Evolutionary conservation across 2,888 invertebrate species (phyloP).

Genomic region (Resseliella maxima): DNA sequence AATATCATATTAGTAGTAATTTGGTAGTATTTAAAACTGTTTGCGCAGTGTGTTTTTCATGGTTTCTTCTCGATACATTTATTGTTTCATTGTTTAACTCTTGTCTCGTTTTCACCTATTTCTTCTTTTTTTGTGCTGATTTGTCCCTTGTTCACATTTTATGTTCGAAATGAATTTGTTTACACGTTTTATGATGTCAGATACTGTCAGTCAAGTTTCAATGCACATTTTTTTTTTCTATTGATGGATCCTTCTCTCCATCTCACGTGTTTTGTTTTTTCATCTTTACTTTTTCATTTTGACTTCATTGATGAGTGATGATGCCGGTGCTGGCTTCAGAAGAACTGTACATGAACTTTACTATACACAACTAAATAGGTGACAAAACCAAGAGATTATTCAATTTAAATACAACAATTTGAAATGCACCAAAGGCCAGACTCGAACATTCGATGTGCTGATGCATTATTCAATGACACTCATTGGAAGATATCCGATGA

Average conservation of each 20-base stretch:
- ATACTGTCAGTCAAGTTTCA: neutral
- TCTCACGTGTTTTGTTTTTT: neutral
- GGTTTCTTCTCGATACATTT: neutral
- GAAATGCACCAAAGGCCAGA: conserved; percentile 10
- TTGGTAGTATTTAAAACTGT: conserved; percentile 54
- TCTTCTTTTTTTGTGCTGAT: conserved; percentile 18
- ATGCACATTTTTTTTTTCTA: no score
- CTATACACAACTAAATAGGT: conserved; percentile 32
- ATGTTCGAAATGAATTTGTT: conserved; percentile 33
- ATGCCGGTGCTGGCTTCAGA: conserved; percentile 30
- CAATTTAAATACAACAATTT: conserved; percentile 43
- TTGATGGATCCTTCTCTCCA: neutral
- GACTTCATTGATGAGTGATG: conserved; percentile 20
- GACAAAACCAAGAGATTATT: conserved; percentile 53
- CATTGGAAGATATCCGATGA: conserved; percentile 17
- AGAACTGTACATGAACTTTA: neutral
- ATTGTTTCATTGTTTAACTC: neutral
- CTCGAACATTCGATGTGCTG: no score
- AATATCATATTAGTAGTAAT: conserved; percentile 51
- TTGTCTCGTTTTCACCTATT: neutral
- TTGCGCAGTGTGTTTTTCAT: conserved; percentile 24
- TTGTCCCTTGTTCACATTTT: neutral
- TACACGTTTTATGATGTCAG: conserved; percentile 48
- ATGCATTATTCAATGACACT: neutral
- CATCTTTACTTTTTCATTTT: neutral